Base-by-base conservation (phyloP, 2,797 vertebrate genomes). In the Rhinella marina region DNA sequence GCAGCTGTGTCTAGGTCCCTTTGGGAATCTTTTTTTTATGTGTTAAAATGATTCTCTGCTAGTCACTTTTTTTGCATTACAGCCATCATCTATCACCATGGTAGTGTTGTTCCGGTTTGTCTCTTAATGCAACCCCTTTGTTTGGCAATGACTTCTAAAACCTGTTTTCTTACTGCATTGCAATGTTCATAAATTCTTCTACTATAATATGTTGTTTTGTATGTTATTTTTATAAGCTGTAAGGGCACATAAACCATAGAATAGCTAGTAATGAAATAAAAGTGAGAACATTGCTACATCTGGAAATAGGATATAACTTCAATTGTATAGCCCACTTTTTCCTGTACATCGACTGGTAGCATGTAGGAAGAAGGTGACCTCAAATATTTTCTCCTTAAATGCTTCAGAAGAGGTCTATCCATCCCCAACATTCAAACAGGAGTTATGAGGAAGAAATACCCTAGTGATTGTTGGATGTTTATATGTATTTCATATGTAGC, bases 11-110 rank as follows among this genome's bases (percentile, higher is more conserved):
- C 61, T 61, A 64, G 7, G 41, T 56, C 86, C 86, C 81, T 66
- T 87, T 77, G 80, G 86, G 72, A 79, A 68, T 16, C 23, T 68
- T 68, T 78, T 84, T 76, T 83, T 41, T 41, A 82, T 88, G 52
- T 88, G 68, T 88, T 84, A 88, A 88, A 56, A 78, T 78, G 29
- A 83, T 78, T 88, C 29, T 78, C 57, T 68, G 25, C 81, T 73
- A 78, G 81, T 68, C 70, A 54, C 14, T 84, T 82, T 88, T 75
- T 66, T 64, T 41, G 23, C 50, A 25, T 88, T 77, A 57, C 57
- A 83, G 32, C 59, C 62, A 70, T 78, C 27, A 88, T 84, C 81
- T 76, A 88, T 88, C 81, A 84, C 52, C 25, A 29, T 59, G 59
- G 50, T 29, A 79, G 32, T 70, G 50, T 56, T 78, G 59, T 78